Conservation (phyloP, 2,797 vertebrate species). For the Leptatherina wallacei region DNA sequence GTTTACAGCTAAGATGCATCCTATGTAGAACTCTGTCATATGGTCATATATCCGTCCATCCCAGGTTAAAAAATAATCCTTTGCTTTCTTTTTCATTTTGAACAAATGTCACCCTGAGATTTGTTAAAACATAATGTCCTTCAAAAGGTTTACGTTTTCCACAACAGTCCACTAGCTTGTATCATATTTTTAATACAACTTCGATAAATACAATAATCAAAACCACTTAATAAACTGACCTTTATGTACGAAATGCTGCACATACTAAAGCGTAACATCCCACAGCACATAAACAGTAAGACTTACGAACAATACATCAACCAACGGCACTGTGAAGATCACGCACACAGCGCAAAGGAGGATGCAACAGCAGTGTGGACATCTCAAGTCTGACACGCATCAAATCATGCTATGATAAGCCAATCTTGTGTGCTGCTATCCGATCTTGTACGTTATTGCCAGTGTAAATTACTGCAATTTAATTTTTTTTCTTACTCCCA, state of each 20-base stretch:
- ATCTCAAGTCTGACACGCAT: slow-evolving; percentile 24
- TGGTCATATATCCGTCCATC: too few relatives aligned
- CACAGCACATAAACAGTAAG: slow-evolving; percentile 12
- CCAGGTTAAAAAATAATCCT: slow-evolving; percentile 68
- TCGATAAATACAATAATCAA: slow-evolving; percentile 49
- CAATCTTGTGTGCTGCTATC: slow-evolving; percentile 21
- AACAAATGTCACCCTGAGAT: slow-evolving; percentile 79
- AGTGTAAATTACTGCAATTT: slow-evolving; percentile 22
- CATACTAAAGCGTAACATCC: slow-evolving; percentile 51
- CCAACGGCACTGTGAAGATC: slow-evolving; percentile 19
- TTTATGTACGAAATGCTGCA: slow-evolving; percentile 47
- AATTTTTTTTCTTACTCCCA: slow-evolving; percentile 11
- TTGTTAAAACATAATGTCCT: slow-evolving; percentile 67
- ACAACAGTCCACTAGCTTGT: slow-evolving; percentile 49
- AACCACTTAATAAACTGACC: slow-evolving; percentile 42
- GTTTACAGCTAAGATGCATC: slow-evolving; percentile 43
- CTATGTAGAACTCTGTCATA: slow-evolving; percentile 46
- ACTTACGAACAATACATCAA: slow-evolving; percentile 40
- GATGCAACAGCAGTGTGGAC: slow-evolving; percentile 40
- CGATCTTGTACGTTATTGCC: slow-evolving; percentile 68
- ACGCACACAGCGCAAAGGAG: slow-evolving; percentile 17
- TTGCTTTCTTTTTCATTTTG: slow-evolving; percentile 59
- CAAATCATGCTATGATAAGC: slow-evolving; percentile 25
- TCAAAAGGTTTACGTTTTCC: slow-evolving; percentile 40
- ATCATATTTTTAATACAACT: slow-evolving; percentile 40